Conservation (phyloP, 2,888 invertebrate genomes). For the Urechis unicinctus region DNA sequence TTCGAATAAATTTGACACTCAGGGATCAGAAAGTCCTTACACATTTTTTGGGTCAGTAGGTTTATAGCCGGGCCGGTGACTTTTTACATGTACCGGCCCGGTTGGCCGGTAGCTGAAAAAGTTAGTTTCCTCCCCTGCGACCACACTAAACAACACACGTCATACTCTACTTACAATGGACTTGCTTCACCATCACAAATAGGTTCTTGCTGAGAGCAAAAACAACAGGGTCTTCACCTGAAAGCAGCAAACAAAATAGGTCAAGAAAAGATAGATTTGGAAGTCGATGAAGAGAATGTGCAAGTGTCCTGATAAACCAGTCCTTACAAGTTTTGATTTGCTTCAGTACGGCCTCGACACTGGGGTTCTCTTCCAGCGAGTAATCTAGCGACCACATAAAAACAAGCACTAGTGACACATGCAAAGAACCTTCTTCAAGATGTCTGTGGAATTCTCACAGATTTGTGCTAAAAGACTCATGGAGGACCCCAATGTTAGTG, state of each 20-base stretch:
- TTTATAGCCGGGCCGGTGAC: no score
- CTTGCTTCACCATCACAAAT: constrained; percentile 66
- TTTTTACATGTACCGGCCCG: no score
- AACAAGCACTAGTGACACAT: not conserved
- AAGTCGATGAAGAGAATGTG: no score
- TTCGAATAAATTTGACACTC: no score
- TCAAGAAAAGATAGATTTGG: not conserved
- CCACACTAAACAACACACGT: no score
- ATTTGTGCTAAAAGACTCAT: no score
- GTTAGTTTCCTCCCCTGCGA: no score
- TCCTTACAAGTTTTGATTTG: constrained; percentile 33
- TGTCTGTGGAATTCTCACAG: no score
- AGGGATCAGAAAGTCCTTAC: no score
- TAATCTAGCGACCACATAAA: constrained; percentile 51
- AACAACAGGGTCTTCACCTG: constrained; percentile 56
- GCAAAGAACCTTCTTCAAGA: constrained; percentile 14
- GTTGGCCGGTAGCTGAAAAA: no score
- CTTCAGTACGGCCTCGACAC: constrained; percentile 57
- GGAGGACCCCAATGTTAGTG: no score
- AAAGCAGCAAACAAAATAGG: constrained; percentile 10
- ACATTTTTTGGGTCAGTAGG: no score
- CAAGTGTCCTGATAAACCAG: not conserved
- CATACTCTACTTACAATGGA: constrained; percentile 70
- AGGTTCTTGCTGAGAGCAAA: constrained; percentile 73
- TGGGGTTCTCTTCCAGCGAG: constrained; percentile 56